Conservation (phyloP, 2,113 vertebrate species). For the Vidua macroura region DNA sequence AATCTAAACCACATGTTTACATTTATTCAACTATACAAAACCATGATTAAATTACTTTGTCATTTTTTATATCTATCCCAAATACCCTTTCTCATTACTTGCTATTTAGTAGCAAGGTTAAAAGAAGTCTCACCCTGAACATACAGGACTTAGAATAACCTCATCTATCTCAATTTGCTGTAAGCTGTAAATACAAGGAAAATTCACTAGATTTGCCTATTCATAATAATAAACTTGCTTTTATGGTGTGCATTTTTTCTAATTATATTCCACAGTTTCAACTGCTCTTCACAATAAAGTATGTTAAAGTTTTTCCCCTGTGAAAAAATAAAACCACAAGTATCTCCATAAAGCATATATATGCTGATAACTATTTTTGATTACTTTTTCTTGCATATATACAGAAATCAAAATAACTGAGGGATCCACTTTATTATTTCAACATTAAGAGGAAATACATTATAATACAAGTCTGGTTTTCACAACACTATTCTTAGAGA, state of each 20-base stretch:
- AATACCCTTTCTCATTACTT: background rate
- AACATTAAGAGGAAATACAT: background rate
- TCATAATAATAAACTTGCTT: background rate
- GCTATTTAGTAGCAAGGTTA: background rate
- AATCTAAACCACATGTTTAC: conserved; percentile 8
- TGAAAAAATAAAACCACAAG: background rate
- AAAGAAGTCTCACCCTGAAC: background rate
- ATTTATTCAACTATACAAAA: background rate
- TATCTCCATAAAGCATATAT: background rate
- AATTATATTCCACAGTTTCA: background rate
- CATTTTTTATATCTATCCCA: background rate
- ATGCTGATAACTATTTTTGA: background rate
- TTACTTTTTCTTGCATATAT: background rate
- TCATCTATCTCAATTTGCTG: background rate
- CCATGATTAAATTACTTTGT: background rate
- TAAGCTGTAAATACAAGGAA: background rate
- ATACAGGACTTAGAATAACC: background rate
- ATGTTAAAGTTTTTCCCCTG: background rate
- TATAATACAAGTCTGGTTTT: background rate
- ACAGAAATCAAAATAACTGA: background rate
- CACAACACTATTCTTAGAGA: background rate
- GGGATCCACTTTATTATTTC: background rate
- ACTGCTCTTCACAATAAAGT: background rate
- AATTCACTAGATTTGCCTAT: background rate
- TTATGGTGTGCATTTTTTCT: background rate